phyloP scores from a whole-genome alignment of 2,113 vertebrate genomes.

The Anas platyrhynchos region DNA sequence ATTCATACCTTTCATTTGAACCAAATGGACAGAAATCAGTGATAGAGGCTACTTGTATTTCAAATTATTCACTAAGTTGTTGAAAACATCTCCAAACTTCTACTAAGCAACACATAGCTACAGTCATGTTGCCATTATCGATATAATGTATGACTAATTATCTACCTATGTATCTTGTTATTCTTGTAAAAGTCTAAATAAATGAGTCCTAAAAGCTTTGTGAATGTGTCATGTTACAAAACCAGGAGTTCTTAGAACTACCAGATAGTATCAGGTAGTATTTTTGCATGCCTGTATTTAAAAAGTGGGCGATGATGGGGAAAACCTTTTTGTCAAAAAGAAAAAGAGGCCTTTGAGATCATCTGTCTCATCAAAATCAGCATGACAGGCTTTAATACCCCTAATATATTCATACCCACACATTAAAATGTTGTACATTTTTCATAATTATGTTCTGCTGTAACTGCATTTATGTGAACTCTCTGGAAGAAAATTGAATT shows the following conservation, averaged over 20 bases:
- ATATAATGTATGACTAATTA: conserved; percentile 63
- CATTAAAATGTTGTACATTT: conserved; percentile 73
- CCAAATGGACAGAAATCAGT: conserved; percentile 23
- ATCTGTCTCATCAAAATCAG: conserved; percentile 75
- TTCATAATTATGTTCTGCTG: conserved; percentile 70
- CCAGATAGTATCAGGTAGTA: conserved; percentile 37
- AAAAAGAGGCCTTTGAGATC: conserved; percentile 62
- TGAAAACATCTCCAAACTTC: conserved; percentile 35
- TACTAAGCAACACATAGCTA: conserved; percentile 12
- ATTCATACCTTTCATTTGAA: conserved; percentile 38
- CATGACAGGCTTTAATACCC: conserved; percentile 65
- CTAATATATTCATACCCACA: conserved; percentile 76
- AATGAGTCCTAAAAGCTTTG: conserved; percentile 47
- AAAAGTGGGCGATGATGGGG: not conserved
- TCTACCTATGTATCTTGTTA: conserved; percentile 52
- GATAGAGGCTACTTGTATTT: conserved; percentile 6
- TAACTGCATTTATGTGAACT: conserved; percentile 71
- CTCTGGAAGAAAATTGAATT: conserved; percentile 73
- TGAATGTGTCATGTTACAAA: conserved; percentile 63
- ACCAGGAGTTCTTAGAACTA: conserved; percentile 60
- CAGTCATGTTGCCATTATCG: conserved; percentile 10
- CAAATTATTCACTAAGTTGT: conserved; percentile 47
- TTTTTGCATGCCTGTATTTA: conserved; percentile 58
- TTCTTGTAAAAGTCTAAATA: conserved; percentile 51
- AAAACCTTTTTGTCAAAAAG: conserved; percentile 43